Evolutionary conservation across 1,140 invertebrate species (phyloP), one percentile per base, ranked within the genome.

Genomic region (Antheraea mylitta): DNA sequence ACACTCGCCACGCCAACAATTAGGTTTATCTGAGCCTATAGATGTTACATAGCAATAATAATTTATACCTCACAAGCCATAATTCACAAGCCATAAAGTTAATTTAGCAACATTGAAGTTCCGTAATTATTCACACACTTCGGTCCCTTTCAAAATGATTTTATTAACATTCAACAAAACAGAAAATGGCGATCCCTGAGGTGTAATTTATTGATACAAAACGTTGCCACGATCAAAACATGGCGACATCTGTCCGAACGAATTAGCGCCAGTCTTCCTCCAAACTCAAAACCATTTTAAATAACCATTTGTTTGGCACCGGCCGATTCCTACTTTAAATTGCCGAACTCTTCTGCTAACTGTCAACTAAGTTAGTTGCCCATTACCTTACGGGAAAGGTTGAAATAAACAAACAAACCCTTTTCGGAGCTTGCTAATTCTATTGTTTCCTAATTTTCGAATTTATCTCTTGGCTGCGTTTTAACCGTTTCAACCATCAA

Each of bases 241-340:
- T 16, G n/a, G 22, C 61, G 61, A 63, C 61, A 63, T 63, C 61
- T 63, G 61, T 30, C 61, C 11, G 37, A 63, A 63, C 36, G 37
- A 63, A 63, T 63, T 63, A 63, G 61, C 61, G 61, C 22, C 13
- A 13, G 61, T 53, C 22, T 61, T 61, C 59, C 11, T 2, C 38
- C 59, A 61, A 61, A 63, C 30, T 36, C 19, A 22, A n/a, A 63
- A 63, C 61, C 37, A 63, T 63, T 63, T 63, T 63, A 63, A 63
- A 63, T 63, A 37, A 37, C 61, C 61, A 63, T 63, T 63, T 37
- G 61, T 63, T 63, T 30, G 7, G n/a, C 37, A 53, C 61, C 22
- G 30, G 61, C 11, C 10, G 9, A 13, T 16, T 53, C 45, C 45
- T 53, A 37, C 37, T 37, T 63, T 36, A 18, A 16, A 8, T 37